phyloP scores from a whole-genome alignment of 2,113 vertebrate species.

The Notechis scutatus region DNA sequence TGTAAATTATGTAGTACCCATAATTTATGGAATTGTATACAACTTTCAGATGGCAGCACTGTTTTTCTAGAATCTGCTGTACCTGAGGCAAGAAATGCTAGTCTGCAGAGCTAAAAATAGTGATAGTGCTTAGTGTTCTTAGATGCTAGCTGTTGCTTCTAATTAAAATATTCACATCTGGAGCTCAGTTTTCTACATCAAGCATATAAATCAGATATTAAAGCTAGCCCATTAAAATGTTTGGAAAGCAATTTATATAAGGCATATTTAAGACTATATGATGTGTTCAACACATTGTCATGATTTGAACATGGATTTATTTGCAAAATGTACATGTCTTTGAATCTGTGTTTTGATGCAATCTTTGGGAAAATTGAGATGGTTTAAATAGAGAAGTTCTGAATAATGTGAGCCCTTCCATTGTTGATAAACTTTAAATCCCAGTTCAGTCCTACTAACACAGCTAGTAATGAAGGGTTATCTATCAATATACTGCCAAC shows the following conservation, averaged over 20 bases:
- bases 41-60: constrained; percentile 14
- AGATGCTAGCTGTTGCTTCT: constrained; percentile 8
- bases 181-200: not conserved
- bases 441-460: not conserved
- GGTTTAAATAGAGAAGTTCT: not conserved
- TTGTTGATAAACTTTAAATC: not conserved
- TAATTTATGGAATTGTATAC: not conserved
- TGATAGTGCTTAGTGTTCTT: constrained; percentile 31
- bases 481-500: not conserved
- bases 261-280: constrained; percentile 2
- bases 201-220: not conserved
- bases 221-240: constrained; percentile 2
- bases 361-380: not conserved
- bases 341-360: not conserved
- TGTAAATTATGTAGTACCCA: not conserved
- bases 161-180: constrained; percentile 22
- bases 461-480: not conserved
- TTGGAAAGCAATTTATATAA: not conserved
- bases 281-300: not conserved
- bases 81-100: constrained; percentile 16
- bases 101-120: constrained; percentile 26
- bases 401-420: not conserved
- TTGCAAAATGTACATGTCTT: not conserved
- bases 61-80: constrained; percentile 39
- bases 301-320: not conserved